Evolutionary conservation across 2,888 invertebrate genomes (phyloP).

Genomic region (Alloplasta piceator): DNA sequence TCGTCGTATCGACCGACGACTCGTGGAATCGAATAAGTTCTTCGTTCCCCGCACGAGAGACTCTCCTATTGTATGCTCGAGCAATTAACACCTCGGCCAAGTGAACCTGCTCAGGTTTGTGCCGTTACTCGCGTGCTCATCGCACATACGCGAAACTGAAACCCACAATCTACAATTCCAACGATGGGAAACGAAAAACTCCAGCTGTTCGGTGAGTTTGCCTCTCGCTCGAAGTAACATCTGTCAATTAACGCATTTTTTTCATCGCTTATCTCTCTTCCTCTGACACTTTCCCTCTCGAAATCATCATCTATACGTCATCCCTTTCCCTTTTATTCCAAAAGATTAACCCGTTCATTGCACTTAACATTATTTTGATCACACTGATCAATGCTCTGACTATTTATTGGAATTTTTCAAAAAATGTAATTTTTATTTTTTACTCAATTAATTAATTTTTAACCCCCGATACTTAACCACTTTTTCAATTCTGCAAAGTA

Average conservation of each 20-base stretch:
- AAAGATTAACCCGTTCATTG: background rate
- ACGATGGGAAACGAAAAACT: slow-evolving; percentile 43
- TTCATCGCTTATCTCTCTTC: slow-evolving; percentile 15
- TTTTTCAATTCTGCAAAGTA: no score
- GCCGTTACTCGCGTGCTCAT: slow-evolving; percentile 67
- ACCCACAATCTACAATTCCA: slow-evolving; percentile 1
- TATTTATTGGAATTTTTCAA: background rate
- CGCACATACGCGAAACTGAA: slow-evolving; percentile 16
- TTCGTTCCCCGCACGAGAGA: slow-evolving; percentile 40
- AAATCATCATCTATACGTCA: slow-evolving; percentile 11
- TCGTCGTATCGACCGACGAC: background rate
- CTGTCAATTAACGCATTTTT: slow-evolving; percentile 61
- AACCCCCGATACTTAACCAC: no score
- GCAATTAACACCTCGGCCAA: slow-evolving; percentile 66
- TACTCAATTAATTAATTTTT: no score
- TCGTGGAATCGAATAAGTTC: slow-evolving; percentile 8
- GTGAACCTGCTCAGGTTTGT: slow-evolving; percentile 61
- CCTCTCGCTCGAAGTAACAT: slow-evolving; percentile 39
- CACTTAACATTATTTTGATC: background rate
- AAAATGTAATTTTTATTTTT: no score
- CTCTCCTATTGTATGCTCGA: slow-evolving; percentile 56
- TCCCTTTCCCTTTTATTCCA: slow-evolving; percentile 40
- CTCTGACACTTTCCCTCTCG: slow-evolving; percentile 43
- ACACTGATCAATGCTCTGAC: background rate
- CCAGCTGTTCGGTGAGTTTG: slow-evolving; percentile 37